phyloP scores from a whole-genome alignment of 2,113 vertebrate genomes.

The Todiramphus chloris region DNA sequence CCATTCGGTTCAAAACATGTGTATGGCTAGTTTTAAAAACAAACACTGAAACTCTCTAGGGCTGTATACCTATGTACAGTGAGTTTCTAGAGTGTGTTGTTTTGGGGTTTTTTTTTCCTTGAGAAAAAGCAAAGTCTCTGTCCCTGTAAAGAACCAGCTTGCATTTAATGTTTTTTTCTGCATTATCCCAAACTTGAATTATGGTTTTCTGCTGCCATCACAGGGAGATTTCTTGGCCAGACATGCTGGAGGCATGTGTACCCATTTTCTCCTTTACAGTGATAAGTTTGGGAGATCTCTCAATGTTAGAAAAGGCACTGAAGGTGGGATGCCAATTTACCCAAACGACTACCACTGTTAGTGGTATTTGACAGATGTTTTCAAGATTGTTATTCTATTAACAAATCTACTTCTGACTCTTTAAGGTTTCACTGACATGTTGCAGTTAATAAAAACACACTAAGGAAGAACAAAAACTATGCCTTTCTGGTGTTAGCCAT shows the following conservation, averaged over 20 bases:
- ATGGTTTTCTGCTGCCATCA: background rate
- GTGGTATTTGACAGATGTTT: background rate
- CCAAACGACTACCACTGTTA: background rate
- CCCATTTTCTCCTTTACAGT: background rate
- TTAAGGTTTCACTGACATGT: background rate
- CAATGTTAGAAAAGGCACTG: background rate
- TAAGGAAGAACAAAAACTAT: background rate
- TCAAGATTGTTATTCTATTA: background rate
- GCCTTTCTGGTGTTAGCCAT: background rate
- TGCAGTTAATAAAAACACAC: background rate
- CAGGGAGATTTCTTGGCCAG: background rate
- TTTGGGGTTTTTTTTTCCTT: background rate
- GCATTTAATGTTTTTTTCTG: background rate
- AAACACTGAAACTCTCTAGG: background rate
- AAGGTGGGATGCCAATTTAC: background rate
- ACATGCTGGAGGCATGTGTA: background rate
- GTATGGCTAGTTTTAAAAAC: background rate
- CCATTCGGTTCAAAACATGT: background rate
- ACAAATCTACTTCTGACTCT: background rate
- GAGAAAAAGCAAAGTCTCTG: background rate
- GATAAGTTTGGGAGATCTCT: background rate
- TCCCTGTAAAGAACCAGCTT: background rate
- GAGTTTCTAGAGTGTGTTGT: background rate
- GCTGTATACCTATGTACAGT: background rate
- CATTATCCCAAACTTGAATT: background rate